These are phyloP conservation scores for Enhydra lutris DNA, from an alignment of 2,113 vertebrate species.

Conservation along the genomic window DNA sequence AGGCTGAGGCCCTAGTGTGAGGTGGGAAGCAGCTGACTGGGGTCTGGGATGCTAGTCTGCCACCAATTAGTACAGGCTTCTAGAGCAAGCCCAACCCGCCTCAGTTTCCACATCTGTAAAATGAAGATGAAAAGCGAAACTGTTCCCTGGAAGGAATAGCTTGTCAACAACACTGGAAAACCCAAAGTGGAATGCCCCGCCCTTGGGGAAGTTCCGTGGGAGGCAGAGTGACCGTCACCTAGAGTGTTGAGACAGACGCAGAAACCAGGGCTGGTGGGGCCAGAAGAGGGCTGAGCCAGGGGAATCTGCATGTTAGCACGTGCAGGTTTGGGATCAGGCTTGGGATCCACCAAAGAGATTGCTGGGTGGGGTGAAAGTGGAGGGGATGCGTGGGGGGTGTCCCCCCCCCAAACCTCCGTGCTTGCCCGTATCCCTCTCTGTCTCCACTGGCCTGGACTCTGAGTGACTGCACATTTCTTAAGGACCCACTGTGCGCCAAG, in stretches of 20 bases:
- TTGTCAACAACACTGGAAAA: neutral
- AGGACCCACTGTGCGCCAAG: neutral
- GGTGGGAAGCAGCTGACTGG: neutral
- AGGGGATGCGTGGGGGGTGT: rapidly evolving
- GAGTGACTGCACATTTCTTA: neutral
- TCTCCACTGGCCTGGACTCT: neutral
- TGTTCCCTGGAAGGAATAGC: neutral
- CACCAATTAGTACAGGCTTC: neutral
- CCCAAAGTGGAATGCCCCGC: neutral
- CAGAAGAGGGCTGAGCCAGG: neutral
- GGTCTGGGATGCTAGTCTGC: neutral
- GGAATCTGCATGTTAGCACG: neutral
- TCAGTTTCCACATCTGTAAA: neutral
- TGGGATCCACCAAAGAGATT: neutral
- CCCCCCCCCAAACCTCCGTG: neutral
- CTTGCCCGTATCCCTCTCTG: neutral
- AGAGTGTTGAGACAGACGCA: neutral
- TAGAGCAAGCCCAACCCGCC: neutral
- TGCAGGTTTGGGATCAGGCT: no score
- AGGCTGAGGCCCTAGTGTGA: neutral
- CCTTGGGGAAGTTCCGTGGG: neutral
- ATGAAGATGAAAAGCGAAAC: neutral
- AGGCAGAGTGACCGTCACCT: neutral
- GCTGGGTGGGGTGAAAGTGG: neutral
- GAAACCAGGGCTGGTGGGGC: neutral